phyloP scores from a whole-genome alignment of 2,888 invertebrate genomes.

The Hyles lineata region DNA sequence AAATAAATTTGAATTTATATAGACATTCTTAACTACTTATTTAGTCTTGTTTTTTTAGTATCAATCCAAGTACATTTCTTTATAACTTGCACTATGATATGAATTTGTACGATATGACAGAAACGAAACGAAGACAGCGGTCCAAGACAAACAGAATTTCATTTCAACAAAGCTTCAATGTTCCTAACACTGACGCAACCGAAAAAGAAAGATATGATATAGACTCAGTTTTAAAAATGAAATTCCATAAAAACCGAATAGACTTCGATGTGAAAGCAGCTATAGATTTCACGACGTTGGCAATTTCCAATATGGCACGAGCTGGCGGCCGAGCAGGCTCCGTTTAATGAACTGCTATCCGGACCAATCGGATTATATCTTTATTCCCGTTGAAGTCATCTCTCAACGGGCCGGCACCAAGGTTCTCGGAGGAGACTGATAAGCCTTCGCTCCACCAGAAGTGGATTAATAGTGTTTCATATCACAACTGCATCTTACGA shows the following conservation, averaged over 20 bases:
- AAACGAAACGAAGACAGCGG: neutral
- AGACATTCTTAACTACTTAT: no score
- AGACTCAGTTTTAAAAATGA: neutral
- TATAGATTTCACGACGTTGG: slow-evolving; percentile 8
- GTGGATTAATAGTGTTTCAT: slow-evolving; percentile 10
- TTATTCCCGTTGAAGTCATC: slow-evolving; percentile 21
- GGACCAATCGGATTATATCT: slow-evolving; percentile 25
- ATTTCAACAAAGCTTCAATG: neutral
- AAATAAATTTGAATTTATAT: neutral
- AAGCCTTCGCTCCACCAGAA: slow-evolving; percentile 1
- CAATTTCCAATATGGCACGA: slow-evolving; percentile 29
- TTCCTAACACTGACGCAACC: neutral
- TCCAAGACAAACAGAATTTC: neutral
- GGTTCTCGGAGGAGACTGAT: slow-evolving; percentile 11
- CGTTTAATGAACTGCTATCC: slow-evolving; percentile 28
- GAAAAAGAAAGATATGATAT: neutral
- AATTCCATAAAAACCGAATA: slow-evolving; percentile 22
- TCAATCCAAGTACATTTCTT: no score
- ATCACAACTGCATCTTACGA: neutral
- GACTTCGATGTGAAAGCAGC: slow-evolving; percentile 18
- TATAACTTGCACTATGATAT: no score
- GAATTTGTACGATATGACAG: neutral
- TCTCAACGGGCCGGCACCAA: slow-evolving; percentile 16
- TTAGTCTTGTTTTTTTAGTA: no score
- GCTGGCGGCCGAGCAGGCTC: slow-evolving; percentile 25